Base-by-base conservation (phyloP, 1,140 invertebrate genomes). In the Drosophila bocki region DNA sequence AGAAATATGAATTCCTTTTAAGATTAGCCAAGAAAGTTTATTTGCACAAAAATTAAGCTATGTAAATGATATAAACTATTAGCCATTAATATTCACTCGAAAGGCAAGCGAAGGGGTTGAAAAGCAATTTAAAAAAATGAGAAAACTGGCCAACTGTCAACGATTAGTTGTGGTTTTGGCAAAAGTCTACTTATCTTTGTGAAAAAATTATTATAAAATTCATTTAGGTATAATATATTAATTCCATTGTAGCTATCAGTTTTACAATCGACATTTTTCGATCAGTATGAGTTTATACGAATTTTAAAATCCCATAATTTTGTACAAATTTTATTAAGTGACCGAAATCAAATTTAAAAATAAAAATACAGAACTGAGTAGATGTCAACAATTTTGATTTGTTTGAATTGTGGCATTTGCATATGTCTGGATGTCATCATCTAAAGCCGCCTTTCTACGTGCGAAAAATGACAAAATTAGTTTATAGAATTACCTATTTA, bases 401-500 rank as follows among this genome's bases (percentile, higher is more conserved):
- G 84, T 84, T 75, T 69, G 69, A 87, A 60, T 68, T 87, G 61
- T 50, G 76, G 57, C 54, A 83, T 88, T 88, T 74, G 80, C 80
- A 87, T 80, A 69, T 84, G 84, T 80, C 80, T 64, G 80, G 64
- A 67, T 68, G 74, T 77, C 57, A 77, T 83, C 76, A 51, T 76
- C 74, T 12, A 37, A 51, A 60, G 44, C 37, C 64, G 13, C 48
- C 42, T 64, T 57, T 63, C 70, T 84, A 84, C 80, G 77, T 88
- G 84, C 68, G 62, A 68, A 87, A 88, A 88, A 69, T 84, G 63
- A 81, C 80, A 84, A 87, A 84, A 90, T 84, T 78, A 90, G 62
- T 71, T 78, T 82, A 22, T 42, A 53, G 19, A 75, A 80, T 68
- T 50, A 11, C 45, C 60, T 87, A 87, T 84, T 88, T 80, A 70